Evolutionary conservation across 2,797 vertebrate species (phyloP), one percentile per base, ranked within the genome.

Genomic region (Acrossocheilus fasciatus): DNA sequence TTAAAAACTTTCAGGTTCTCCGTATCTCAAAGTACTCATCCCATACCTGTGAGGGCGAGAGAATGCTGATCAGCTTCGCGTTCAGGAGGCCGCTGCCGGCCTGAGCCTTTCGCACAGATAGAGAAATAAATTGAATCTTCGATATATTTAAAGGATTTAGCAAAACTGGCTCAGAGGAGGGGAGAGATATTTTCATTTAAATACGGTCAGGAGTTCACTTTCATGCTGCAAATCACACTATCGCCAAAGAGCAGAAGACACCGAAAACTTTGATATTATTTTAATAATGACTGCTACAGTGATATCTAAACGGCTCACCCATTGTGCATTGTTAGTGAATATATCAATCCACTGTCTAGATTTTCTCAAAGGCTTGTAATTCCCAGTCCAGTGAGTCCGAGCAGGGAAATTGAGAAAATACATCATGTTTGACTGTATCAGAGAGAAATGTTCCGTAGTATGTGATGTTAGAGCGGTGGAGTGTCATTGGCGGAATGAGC

Each of bases 111-210:
- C 30, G 30, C 18, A 34, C 36, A 84, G 82, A 75, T 30, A 8
- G 45, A 76, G n/a, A 87, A 85, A 79, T 70, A 85, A 72, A 87
- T 81, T 41, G 54, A 85, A 69, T 85, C 79, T 78, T 54, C n/a
- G 39, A 83, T n/a, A 66, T 45, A 73, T 86, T 73, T 82, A 75
- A 76, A 34, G 69, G 68, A 64, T 69, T 72, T 73, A 34, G 64
- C 66, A 23, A 34, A 57, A 83, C 54, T 69, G 79, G 43, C n/a
- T 84, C 3, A 14, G 52, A 52, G 26, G 18, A 1, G 12, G 0
- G 2, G 20, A 3, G 54, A 17, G 30, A 18, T 14, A 76, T 52
- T 76, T 66, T 75, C 39, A 84, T 74, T 74, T 83, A 64, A 83
- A 83, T 62, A 75, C 2, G 26, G 52, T 47, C 54, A 83, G 30